Evolutionary conservation across 2,113 vertebrate species (phyloP), one percentile per base, ranked within the genome.

Genomic region (Calypte anna): DNA sequence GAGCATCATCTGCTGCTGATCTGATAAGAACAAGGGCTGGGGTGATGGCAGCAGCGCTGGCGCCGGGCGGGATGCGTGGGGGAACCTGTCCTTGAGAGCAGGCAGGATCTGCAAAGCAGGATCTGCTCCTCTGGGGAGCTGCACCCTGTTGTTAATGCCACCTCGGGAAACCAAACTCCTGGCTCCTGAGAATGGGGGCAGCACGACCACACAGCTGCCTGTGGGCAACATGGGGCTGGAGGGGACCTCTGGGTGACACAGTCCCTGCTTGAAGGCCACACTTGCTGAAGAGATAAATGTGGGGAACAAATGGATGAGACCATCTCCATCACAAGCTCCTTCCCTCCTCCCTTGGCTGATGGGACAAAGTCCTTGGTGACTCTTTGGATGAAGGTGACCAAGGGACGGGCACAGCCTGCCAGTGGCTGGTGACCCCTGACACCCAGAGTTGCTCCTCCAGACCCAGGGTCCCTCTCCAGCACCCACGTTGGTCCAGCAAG

Each of bases 121-220:
- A 92, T 59, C 31, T 84, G 74, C 69, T 91, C 78, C 73, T 67
- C 21, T 67, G 36, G 38, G 68, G 43, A 94, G 53, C 19, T 75
- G 66, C 64, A 63, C 1, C 0, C 72, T 88, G 16, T 24, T 30
- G 17, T 62, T 58, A 69, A 36, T 4, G 12, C 43, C 12, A 58
- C 46, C 24, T 62, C 1, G 0, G 27, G n/a, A 95, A 48, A 86
- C 14, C 46, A 86, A 83, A 81, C 27, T 21, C 14, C 51, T 81
- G 30, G 24, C 3, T 82, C 46, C 61, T 0, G 3, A 81, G n/a
- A n/a, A 12, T 0, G 7, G 0, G 0, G n/a, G 30, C 36, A 77
- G 38, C 36, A 61, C 25, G 31, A 23, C 36, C 55, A 30, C 2
- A 6, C 0, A 0, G 59, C 24, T 10, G 61, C 44, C 44, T 69